Evolutionary conservation across 2,797 vertebrate genomes (phyloP).

Genomic region (Heteromormyrus szaboi): DNA sequence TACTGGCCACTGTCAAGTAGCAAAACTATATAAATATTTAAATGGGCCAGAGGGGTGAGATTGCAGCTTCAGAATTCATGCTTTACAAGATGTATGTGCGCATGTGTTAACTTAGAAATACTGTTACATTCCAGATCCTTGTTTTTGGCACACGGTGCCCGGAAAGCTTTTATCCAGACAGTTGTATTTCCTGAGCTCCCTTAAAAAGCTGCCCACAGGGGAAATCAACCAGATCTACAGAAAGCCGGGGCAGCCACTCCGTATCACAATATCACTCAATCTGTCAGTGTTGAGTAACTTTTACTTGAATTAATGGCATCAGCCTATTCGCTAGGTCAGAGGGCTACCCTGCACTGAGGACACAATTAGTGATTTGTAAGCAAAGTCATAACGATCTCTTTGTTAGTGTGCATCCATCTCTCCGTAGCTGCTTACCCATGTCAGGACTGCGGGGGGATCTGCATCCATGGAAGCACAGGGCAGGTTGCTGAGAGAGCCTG

Average conservation of each 20-base stretch:
- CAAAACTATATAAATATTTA: not conserved
- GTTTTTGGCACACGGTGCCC: conserved; percentile 25
- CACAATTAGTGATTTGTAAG: not conserved
- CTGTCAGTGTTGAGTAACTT: not conserved
- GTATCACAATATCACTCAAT: not conserved
- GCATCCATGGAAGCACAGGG: not conserved
- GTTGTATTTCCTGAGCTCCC: conserved; percentile 29
- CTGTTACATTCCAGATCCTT: conserved; percentile 7
- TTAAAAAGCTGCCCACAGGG: conserved; percentile 25
- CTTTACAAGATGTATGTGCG: not conserved
- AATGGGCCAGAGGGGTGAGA: not conserved
- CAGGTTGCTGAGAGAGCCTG: not conserved
- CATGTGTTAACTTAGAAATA: not conserved
- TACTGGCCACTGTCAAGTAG: not conserved
- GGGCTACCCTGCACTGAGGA: not conserved
- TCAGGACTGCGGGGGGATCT: not conserved
- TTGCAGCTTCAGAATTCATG: not conserved
- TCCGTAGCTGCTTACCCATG: not conserved
- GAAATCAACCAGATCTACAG: conserved; percentile 30
- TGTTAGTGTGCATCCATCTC: not conserved
- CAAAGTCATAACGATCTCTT: not conserved
- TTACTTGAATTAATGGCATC: not conserved
- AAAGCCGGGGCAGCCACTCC: not conserved
- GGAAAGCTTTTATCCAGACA: conserved; percentile 25
- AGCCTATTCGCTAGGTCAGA: not conserved